These are phyloP conservation scores for Choloepus didactylus DNA, from an alignment of 2,797 vertebrate species.

Conservation along the genomic window DNA sequence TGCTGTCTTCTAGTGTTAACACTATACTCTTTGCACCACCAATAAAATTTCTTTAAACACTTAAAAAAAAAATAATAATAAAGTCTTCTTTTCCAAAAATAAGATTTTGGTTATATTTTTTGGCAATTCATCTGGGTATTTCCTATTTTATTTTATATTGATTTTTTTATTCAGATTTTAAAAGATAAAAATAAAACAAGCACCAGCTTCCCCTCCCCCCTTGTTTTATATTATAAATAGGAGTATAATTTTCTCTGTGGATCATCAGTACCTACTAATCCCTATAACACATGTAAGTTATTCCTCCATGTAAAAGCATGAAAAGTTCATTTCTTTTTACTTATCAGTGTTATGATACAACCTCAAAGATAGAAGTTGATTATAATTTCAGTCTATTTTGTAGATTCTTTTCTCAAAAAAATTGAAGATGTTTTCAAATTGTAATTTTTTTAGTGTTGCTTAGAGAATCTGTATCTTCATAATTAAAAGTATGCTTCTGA, in stretches of 20 bases:
- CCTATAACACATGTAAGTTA: conserved; percentile 77
- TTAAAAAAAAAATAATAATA: too few relatives aligned
- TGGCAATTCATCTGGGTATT: not conserved
- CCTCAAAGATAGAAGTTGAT: not conserved
- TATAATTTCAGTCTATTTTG: not conserved
- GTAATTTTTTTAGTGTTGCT: not conserved
- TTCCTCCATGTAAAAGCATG: conserved; percentile 78
- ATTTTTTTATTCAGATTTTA: conserved; percentile 20
- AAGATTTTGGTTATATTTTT: conserved; percentile 38
- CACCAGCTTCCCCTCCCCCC: not conserved
- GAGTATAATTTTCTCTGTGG: conserved; percentile 84
- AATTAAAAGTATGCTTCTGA: conserved; percentile 53
- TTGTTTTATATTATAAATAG: conserved; percentile 76
- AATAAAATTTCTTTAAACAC: not conserved
- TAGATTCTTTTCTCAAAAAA: conserved; percentile 53
- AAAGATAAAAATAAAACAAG: not conserved
- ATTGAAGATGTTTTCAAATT: conserved; percentile 45
- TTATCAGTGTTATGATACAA: conserved; percentile 49
- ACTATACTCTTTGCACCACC: not conserved
- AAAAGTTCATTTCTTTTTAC: conserved; percentile 28
- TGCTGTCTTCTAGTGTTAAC: rapidly evolving
- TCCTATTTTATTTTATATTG: not conserved
- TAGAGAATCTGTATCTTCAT: conserved; percentile 39
- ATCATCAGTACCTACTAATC: conserved; percentile 76
- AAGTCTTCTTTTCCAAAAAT: conserved; percentile 48